Conservation (phyloP, 2,888 invertebrate species). For the Gari tellinella region DNA sequence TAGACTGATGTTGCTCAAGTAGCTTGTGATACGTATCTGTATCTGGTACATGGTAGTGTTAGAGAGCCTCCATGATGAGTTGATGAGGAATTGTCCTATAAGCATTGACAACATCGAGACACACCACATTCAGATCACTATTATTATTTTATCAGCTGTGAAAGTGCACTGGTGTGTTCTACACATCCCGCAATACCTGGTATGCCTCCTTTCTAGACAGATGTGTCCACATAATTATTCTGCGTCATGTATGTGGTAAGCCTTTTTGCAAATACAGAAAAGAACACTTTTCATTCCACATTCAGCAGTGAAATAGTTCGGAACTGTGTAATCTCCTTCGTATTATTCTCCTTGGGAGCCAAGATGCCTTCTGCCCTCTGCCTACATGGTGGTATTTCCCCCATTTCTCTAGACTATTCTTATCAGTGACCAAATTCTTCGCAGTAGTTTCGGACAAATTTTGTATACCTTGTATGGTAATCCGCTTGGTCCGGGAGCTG, state of each 20-base stretch:
- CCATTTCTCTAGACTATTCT: constrained; percentile 1
- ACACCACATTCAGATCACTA: too few species aligned
- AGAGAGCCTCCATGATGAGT: too few species aligned
- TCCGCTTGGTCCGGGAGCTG: constrained; percentile 43
- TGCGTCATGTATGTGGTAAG: constrained; percentile 17
- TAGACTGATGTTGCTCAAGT: too few species aligned
- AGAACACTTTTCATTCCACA: constrained; percentile 46
- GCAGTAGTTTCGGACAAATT: neutral
- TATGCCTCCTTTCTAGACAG: constrained; percentile 37
- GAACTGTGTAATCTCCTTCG: neutral
- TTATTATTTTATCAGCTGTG: constrained; percentile 1
- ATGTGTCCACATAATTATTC: constrained; percentile 23
- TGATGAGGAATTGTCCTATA: too few species aligned
- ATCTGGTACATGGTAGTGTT: too few species aligned
- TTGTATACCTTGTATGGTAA: constrained; percentile 15
- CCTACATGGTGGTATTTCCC: too few species aligned
- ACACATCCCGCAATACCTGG: constrained; percentile 45
- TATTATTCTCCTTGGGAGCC: neutral
- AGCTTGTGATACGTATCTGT: too few species aligned
- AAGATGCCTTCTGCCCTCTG: too few species aligned
- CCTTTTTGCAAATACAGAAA: constrained; percentile 29
- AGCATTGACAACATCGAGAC: too few species aligned
- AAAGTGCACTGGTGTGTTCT: constrained; percentile 37
- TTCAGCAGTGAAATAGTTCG: constrained; percentile 33
- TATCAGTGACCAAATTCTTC: neutral